A percentile compares a stretch with the other conserved stretches of the same genome.
These are phyloP conservation scores for Amphipoea lucens DNA, from an alignment of 2,888 invertebrate species.

Conservation along the genomic window DNA sequence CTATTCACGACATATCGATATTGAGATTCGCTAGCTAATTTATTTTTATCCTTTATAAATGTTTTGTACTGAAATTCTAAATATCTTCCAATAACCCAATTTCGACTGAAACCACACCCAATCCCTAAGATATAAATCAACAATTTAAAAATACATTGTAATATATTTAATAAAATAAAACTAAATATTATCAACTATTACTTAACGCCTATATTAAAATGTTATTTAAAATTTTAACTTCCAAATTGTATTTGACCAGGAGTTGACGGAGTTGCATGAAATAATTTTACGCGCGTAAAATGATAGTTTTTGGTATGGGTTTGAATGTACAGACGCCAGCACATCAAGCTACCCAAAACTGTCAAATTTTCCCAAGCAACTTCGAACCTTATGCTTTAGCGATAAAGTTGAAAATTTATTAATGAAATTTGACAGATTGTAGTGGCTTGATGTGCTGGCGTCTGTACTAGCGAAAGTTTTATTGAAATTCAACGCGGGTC, in stretches of 20 bases:
- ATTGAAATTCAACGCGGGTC: too few relatives aligned
- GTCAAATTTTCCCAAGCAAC: too few relatives aligned
- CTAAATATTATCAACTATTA: constrained; percentile 42
- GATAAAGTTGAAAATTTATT: too few relatives aligned
- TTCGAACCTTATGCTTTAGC: too few relatives aligned
- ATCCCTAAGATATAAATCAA: constrained; percentile 40
- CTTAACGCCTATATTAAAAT: constrained; percentile 45
- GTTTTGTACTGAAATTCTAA: neutral
- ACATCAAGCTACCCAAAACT: too few relatives aligned
- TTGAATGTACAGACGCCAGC: too few relatives aligned
- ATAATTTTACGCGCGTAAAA: neutral
- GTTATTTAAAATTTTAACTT: constrained; percentile 36
- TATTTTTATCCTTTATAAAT: neutral
- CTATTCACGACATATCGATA: too few relatives aligned
- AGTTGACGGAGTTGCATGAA: neutral
- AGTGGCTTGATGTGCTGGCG: too few relatives aligned
- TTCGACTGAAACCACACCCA: constrained; percentile 22
- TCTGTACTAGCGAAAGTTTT: too few relatives aligned
- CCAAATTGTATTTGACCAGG: constrained; percentile 28
- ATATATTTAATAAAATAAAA: constrained; percentile 59
- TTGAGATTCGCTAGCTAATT: too few relatives aligned
- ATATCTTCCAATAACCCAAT: constrained; percentile 18
- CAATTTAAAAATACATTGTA: constrained; percentile 58
- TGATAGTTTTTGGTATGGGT: neutral
- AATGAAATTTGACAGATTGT: too few relatives aligned